Evolutionary conservation across 2,888 invertebrate genomes (phyloP).

Genomic region (Patella depressa): DNA sequence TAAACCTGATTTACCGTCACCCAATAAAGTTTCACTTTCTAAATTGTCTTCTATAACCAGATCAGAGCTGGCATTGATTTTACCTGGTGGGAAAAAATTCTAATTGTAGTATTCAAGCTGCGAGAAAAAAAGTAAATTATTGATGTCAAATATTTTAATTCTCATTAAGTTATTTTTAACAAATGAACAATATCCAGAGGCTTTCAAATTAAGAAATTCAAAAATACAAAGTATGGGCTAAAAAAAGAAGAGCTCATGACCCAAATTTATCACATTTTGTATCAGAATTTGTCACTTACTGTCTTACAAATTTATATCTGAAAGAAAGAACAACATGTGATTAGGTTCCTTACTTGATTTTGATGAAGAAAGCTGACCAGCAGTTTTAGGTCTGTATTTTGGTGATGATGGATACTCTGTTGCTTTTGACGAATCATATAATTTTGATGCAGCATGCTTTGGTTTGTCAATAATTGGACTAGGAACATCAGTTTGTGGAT

Average conservation of each 20-base stretch:
- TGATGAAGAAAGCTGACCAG: neutral
- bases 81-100: neutral
- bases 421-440: no score
- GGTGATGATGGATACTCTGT: neutral
- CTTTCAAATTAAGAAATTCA: no score
- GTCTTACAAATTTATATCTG: no score
- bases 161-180: no score
- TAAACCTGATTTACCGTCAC: conserved; percentile 57
- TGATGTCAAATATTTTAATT: no score
- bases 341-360: neutral
- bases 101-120: neutral
- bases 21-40: conserved; percentile 62
- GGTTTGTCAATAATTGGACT: neutral
- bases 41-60: conserved; percentile 62
- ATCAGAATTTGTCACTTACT: no score
- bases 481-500: neutral
- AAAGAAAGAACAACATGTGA: no score
- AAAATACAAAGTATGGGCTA: no score
- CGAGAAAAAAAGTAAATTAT: no score
- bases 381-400: neutral
- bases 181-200: no score
- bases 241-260: no score
- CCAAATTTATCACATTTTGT: no score
- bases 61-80: conserved; percentile 38
- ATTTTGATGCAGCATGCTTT: neutral